Conservation (phyloP, 2,113 vertebrate genomes). For the Cebus imitator region DNA sequence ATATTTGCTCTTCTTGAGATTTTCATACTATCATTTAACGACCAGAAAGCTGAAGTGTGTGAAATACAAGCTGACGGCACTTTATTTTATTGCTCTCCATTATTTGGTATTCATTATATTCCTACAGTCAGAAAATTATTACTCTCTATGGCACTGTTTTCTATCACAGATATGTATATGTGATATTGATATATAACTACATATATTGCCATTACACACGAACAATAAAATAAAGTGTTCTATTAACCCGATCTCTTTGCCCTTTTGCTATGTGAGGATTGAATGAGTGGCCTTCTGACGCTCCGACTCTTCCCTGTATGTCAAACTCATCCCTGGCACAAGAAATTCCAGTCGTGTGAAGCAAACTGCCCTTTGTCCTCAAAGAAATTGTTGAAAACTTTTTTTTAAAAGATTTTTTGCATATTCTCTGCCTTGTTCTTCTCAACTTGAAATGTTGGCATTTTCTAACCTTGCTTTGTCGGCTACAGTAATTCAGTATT, state of each 20-base stretch:
- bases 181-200: constrained; percentile 50
- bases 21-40: constrained; percentile 23
- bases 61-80: constrained; percentile 33
- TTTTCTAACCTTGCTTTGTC: constrained; percentile 85
- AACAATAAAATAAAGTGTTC: constrained; percentile 57
- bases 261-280: background rate
- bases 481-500: constrained; percentile 84
- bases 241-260: background rate
- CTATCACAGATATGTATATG: constrained; percentile 56
- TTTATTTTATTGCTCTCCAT: constrained; percentile 58
- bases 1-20: constrained; percentile 19
- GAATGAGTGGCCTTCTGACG: constrained; percentile 38
- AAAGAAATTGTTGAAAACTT: constrained; percentile 61
- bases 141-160: constrained; percentile 1
- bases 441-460: constrained; percentile 82
- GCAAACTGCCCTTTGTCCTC: constrained; percentile 61
- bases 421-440: constrained; percentile 83
- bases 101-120: constrained; percentile 29
- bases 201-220: constrained; percentile 57
- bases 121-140: background rate
- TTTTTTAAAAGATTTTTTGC: constrained; percentile 78
- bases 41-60: constrained; percentile 67
- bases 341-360: constrained; percentile 40
- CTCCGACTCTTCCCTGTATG: constrained; percentile 25
- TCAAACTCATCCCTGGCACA: constrained; percentile 18